Percentiles rank a stretch among this genome's conserved stretches.
phyloP scores from a whole-genome alignment of 2,888 invertebrate genomes.

The Drosophila ustulata region DNA sequence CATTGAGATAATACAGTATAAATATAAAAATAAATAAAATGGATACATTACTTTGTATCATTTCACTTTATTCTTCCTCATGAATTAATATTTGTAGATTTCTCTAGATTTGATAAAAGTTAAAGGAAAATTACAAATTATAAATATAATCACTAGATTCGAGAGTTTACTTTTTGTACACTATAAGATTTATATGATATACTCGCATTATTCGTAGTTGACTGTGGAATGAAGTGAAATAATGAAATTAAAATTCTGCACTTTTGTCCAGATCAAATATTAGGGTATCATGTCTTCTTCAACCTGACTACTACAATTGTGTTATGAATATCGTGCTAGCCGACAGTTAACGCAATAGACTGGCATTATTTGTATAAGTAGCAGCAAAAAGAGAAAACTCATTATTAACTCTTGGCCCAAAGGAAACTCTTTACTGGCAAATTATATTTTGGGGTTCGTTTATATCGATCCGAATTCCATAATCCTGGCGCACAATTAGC shows the following conservation, averaged over 20 bases:
- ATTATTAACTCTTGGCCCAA: conserved; percentile 13
- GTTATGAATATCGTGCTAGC: conserved; percentile 3
- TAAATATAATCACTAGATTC: too few species aligned
- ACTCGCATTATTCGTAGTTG: too few species aligned
- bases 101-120: too few species aligned
- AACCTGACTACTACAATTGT: background rate
- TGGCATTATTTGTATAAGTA: conserved; percentile 5
- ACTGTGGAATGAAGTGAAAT: too few species aligned
- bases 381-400: conserved; percentile 5
- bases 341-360: conserved; percentile 12
- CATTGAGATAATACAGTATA: too few species aligned
- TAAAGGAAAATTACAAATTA: too few species aligned
- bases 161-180: too few species aligned
- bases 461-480: conserved; percentile 48
- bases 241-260: background rate
- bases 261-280: background rate
- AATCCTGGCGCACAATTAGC: conserved; percentile 27
- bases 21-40: too few species aligned
- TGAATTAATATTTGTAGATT: too few species aligned
- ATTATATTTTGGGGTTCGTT: conserved; percentile 14
- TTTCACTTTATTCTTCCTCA: too few species aligned
- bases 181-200: too few species aligned
- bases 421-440: conserved; percentile 8
- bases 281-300: conserved; percentile 3
- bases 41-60: too few species aligned